phyloP scores from a whole-genome alignment of 2,113 vertebrate species.

The Bungarus multicinctus region DNA sequence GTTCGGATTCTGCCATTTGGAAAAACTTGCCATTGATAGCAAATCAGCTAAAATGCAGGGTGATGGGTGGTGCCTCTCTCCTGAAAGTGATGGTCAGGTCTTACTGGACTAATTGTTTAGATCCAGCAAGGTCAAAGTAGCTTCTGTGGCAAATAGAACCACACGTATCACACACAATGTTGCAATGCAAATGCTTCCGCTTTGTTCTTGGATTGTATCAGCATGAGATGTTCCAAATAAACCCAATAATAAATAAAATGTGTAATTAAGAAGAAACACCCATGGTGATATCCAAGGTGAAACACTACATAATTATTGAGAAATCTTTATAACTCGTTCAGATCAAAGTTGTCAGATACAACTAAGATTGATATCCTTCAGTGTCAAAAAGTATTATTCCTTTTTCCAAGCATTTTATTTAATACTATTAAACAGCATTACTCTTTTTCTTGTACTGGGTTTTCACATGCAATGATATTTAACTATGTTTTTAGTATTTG shows the following conservation, averaged over 20 bases:
- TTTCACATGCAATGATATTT: neutral
- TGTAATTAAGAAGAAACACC: neutral
- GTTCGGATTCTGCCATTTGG: neutral
- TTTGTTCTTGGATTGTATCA: neutral
- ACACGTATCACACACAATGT: neutral
- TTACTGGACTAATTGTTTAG: neutral
- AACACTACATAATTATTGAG: neutral
- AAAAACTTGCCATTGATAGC: neutral
- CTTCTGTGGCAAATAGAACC: neutral
- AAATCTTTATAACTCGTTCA: neutral
- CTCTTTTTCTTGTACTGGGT: neutral
- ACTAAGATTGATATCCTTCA: neutral
- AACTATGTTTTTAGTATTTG: neutral
- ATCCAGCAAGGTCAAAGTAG: neutral
- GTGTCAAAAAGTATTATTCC: neutral
- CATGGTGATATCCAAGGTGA: neutral
- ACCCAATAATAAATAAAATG: neutral
- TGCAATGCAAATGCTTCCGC: neutral
- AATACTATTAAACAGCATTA: neutral
- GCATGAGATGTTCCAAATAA: neutral
- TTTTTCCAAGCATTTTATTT: neutral
- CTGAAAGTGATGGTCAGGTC: neutral
- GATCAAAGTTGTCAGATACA: neutral
- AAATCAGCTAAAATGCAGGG: neutral
- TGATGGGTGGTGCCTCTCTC: neutral